phyloP scores from a whole-genome alignment of 1,140 invertebrate species.

The Drosophila parabipectinata region DNA sequence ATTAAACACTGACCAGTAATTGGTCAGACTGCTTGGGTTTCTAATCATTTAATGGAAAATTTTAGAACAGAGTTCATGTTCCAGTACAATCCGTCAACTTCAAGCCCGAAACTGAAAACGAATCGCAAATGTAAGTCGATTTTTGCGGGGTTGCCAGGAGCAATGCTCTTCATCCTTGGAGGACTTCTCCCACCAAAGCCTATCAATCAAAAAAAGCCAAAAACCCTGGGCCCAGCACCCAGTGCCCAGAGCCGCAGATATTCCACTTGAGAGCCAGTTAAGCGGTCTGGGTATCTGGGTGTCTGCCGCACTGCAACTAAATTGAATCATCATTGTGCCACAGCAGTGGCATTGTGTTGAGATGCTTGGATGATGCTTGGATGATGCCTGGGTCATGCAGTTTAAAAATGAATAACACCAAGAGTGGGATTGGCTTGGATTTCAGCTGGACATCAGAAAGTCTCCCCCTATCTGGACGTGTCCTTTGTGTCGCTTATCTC shows the following conservation, averaged over 20 bases:
- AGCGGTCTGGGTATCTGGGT: slow-evolving; percentile 41
- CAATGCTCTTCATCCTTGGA: neutral
- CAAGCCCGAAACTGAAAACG: slow-evolving; percentile 31
- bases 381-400: slow-evolving; percentile 41
- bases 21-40: neutral
- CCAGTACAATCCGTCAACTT: slow-evolving; percentile 61
- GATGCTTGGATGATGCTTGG: slow-evolving; percentile 27
- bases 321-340: slow-evolving; percentile 74
- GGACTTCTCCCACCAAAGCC: slow-evolving; percentile 42
- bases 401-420: slow-evolving; percentile 74
- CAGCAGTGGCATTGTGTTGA: neutral
- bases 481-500: slow-evolving; percentile 10
- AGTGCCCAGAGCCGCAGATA: slow-evolving; percentile 59
- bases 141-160: slow-evolving; percentile 3
- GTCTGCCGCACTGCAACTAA: slow-evolving; percentile 57
- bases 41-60: neutral
- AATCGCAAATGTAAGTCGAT: slow-evolving; percentile 40
- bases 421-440: slow-evolving; percentile 37
- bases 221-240: slow-evolving; percentile 54
- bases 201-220: slow-evolving; percentile 68
- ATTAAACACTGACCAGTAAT: neutral
- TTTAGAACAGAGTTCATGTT: neutral
- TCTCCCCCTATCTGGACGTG: neutral
- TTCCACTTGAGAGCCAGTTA: slow-evolving; percentile 63
- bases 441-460: slow-evolving; percentile 8